Conservation (phyloP, 2,888 invertebrate species). For the Schizotus pectinicornis region DNA sequence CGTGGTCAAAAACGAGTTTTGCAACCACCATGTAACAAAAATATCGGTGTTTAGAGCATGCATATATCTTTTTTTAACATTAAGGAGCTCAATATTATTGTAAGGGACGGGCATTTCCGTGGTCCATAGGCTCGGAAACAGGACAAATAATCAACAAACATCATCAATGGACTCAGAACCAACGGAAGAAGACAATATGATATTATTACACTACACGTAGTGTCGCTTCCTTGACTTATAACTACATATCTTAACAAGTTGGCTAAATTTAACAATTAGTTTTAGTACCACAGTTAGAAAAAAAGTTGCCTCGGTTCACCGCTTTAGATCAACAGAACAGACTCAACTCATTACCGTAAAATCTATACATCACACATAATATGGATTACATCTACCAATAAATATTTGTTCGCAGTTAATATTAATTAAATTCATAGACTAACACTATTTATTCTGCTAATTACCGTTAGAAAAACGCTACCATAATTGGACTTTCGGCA, state of each 20-base stretch:
- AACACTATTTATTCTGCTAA: slow-evolving; percentile 11
- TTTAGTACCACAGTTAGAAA: slow-evolving; percentile 35
- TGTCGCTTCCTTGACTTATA: no score
- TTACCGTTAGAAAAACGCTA: slow-evolving; percentile 13
- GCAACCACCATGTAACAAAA: slow-evolving; percentile 17
- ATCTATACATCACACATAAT: slow-evolving; percentile 25
- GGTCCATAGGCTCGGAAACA: slow-evolving; percentile 60
- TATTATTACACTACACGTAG: slow-evolving; percentile 20
- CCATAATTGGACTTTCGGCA: neutral
- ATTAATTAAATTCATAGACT: slow-evolving; percentile 20
- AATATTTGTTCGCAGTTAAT: slow-evolving; percentile 1
- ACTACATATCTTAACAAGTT: slow-evolving; percentile 20
- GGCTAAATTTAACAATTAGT: slow-evolving; percentile 17
- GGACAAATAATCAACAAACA: slow-evolving; percentile 48
- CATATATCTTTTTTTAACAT: slow-evolving; percentile 18
- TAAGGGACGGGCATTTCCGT: slow-evolving; percentile 60
- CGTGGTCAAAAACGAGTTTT: neutral
- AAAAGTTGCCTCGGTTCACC: slow-evolving; percentile 5
- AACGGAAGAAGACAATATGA: slow-evolving; percentile 49
- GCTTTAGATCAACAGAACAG: slow-evolving; percentile 8
- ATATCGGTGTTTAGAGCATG: slow-evolving; percentile 27
- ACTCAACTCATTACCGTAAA: slow-evolving; percentile 13
- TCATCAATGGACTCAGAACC: slow-evolving; percentile 54
- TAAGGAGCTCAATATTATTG: slow-evolving; percentile 25
- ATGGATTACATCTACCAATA: slow-evolving; percentile 21